Percentiles rank a stretch among this genome's conserved stretches.
These are phyloP conservation scores for Taxidea taxus DNA, from an alignment of 2,113 vertebrate genomes.

Conservation along the genomic window DNA sequence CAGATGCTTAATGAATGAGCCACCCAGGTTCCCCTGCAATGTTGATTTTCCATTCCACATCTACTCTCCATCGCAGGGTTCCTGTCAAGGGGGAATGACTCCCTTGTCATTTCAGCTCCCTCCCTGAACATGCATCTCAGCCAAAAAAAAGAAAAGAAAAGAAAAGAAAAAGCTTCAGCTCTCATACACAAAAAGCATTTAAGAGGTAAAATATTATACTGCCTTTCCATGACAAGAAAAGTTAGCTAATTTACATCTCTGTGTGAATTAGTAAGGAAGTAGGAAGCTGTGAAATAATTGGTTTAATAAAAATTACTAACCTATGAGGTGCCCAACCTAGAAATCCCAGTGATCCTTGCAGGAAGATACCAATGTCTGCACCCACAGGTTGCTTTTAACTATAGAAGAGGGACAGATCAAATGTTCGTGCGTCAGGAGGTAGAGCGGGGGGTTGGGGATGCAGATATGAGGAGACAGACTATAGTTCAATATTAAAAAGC, in stretches of 20 bases:
- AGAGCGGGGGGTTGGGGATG: not conserved
- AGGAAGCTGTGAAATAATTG: slow-evolving; percentile 32
- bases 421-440: not conserved
- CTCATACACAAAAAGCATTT: slow-evolving; percentile 9
- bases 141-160: not conserved
- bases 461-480: not conserved
- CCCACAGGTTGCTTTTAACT: not conserved
- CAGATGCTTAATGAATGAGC: no score
- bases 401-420: not conserved
- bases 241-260: not conserved
- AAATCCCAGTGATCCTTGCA: not conserved
- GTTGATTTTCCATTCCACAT: not conserved
- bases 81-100: not conserved
- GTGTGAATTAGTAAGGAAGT: slow-evolving; percentile 39
- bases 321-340: not conserved
- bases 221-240: not conserved
- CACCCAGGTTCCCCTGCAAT: not conserved
- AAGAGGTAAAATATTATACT: not conserved
- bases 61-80: not conserved
- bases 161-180: not conserved
- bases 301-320: slow-evolving; percentile 39
- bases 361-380: not conserved
- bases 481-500: not conserved
- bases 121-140: slow-evolving; percentile 50
- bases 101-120: not conserved